A percentile compares a stretch with the other conserved stretches of the same genome.
Evolutionary conservation across 2,888 invertebrate species (phyloP).

Genomic region (Eurytoma californica): DNA sequence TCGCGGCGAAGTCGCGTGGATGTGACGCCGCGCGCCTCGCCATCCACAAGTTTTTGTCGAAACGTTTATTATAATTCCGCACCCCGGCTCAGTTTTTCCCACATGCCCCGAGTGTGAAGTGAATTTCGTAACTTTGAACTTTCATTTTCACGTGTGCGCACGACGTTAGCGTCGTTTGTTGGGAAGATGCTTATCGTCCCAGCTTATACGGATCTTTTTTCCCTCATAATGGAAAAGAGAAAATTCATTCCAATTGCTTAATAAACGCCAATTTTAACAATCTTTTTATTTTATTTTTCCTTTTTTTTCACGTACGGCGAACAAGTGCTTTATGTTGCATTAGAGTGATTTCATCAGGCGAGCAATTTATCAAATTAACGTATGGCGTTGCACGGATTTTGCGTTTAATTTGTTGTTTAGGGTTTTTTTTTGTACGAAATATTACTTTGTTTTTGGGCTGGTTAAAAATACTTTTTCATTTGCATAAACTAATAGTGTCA

Average conservation of each 20-base stretch:
- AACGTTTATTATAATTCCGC: slow-evolving; percentile 37
- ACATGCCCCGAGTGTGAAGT: slow-evolving; percentile 3
- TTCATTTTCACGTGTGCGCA: slow-evolving; percentile 46
- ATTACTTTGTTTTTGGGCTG: too few species aligned
- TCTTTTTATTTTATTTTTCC: background rate
- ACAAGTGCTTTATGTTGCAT: too few species aligned
- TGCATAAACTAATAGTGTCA: background rate
- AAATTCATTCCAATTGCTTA: slow-evolving; percentile 19
- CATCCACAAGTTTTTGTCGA: slow-evolving; percentile 16
- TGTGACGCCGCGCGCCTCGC: background rate
- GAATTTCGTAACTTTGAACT: slow-evolving; percentile 48
- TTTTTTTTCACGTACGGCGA: too few species aligned
- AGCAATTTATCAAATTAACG: too few species aligned
- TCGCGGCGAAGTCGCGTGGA: background rate
- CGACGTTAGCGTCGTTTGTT: slow-evolving; percentile 26
- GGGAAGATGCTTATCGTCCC: slow-evolving; percentile 42
- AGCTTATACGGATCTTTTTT: background rate
- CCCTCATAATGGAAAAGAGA: slow-evolving; percentile 19
- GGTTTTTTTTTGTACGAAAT: too few species aligned
- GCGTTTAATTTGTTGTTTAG: background rate
- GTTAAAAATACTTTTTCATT: too few species aligned
- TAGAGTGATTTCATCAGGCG: too few species aligned
- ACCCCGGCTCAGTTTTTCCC: slow-evolving; percentile 24
- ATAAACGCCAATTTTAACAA: slow-evolving; percentile 23
- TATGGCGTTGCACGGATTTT: background rate